Base-by-base conservation (phyloP, 2,888 invertebrate species). In the Sarcophaga carnaria region DNA sequence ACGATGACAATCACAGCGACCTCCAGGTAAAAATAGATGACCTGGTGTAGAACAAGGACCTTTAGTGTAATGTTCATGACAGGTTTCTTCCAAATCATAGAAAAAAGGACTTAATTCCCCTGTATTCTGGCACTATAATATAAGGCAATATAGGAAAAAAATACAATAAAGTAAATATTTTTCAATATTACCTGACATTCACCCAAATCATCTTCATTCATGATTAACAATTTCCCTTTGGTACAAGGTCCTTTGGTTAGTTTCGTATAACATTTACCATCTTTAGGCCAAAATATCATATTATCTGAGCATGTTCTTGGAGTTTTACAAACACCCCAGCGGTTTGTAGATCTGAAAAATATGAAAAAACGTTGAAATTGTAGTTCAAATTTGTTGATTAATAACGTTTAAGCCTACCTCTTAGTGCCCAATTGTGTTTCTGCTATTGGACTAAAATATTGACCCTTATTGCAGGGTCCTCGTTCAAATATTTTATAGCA, bases 41-140 rank as follows among this genome's bases (percentile, higher is more conserved):
- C 97, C 97, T 10, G 94, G 94, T 88, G 96, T 95, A 81, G 95
- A 95, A 91, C 97, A 97, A 0, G 97, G 97, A 0, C 97, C 97
- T 88, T 95, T 94, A 0, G 97, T 96, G 92, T 96, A 97, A 91
- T 97, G 97, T 88, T 97, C 96, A 91, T 97, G 96, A 91, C 97
- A 97, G 2, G 96, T 95, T n/a, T 95, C 94, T 70, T 95, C 95
- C 2, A 93, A 93, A 0, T 94, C 90, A 95, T 96, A 96, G 90
- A 94, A 95, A 90, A 95, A 95, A 27, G 93, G 91, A 27, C 92
- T 93, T 85, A 94, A 92, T 75, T 94, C 94, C 20, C 95, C 95
- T 22, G 92, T 92, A 0, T 93, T 89, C 2, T 94, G 92, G 88
- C 96, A 96, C 94, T 95, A 64, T 14, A 86, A 81, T 5, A 27